Conservation (phyloP, 2,888 invertebrate genomes). For the Hololepta plana region DNA sequence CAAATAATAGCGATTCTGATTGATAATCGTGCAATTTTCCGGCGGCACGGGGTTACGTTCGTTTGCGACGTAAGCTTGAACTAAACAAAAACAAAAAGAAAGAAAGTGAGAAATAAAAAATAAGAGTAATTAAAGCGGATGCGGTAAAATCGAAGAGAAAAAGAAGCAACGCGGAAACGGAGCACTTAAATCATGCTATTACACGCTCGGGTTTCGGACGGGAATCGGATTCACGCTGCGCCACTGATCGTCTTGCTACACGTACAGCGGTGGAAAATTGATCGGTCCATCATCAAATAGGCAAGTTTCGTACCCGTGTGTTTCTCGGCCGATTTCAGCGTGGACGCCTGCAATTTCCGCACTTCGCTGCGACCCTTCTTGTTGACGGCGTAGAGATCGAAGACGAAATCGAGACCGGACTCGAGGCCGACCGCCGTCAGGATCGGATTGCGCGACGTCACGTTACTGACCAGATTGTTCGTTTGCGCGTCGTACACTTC, state of each 20-base stretch:
- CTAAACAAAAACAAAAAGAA: too few relatives aligned
- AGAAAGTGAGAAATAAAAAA: too few relatives aligned
- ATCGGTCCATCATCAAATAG: too few relatives aligned
- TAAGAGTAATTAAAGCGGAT: too few relatives aligned
- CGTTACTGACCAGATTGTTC: constrained; percentile 35
- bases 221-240: too few relatives aligned
- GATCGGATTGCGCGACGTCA: constrained; percentile 36
- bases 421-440: constrained; percentile 49
- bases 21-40: constrained; percentile 32
- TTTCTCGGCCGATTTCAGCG: constrained; percentile 53
- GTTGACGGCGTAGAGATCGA: constrained; percentile 51
- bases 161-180: too few relatives aligned
- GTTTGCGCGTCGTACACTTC: constrained; percentile 42
- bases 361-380: constrained; percentile 52
- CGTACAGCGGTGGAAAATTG: too few relatives aligned
- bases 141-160: too few relatives aligned
- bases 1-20: constrained; percentile 28
- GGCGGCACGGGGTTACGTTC: constrained; percentile 26
- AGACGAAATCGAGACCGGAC: constrained; percentile 48
- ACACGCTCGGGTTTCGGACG: too few relatives aligned
- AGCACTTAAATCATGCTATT: too few relatives aligned
- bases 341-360: constrained; percentile 46
- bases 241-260: too few relatives aligned
- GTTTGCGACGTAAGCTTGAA: too few relatives aligned
- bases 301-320: constrained; percentile 51